These are phyloP conservation scores for Chymomyza costata DNA, from an alignment of 1,140 invertebrate genomes.

Conservation along the genomic window DNA sequence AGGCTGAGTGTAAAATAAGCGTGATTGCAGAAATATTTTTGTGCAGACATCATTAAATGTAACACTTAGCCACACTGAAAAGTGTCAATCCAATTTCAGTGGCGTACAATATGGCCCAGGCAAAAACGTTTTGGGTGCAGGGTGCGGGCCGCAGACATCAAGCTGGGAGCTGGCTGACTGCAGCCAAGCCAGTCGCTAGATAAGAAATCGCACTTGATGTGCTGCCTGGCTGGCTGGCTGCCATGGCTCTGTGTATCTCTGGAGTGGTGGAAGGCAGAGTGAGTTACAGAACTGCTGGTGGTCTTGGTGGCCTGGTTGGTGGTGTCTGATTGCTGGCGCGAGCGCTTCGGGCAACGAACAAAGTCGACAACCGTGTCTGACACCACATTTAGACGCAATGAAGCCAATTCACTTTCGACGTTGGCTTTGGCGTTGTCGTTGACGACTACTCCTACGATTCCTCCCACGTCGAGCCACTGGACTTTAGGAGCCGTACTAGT, in stretches of 20 bases:
- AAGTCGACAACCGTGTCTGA: slow-evolving; percentile 29
- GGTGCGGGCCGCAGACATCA: no score
- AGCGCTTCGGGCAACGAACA: slow-evolving; percentile 3
- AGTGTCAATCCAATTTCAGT: slow-evolving; percentile 52
- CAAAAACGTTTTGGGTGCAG: background rate
- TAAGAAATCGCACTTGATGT: slow-evolving; percentile 24
- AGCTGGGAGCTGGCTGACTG: no score
- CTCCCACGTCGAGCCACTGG: background rate
- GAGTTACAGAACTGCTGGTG: slow-evolving; percentile 5
- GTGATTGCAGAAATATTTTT: slow-evolving; percentile 49
- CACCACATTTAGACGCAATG: slow-evolving; percentile 68
- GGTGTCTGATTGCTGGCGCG: no score
- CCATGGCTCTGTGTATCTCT: no score
- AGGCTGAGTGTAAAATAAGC: slow-evolving; percentile 24
- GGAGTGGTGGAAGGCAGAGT: background rate
- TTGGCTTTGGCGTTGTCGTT: background rate
- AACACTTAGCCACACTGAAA: slow-evolving; percentile 39
- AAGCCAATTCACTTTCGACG: slow-evolving; percentile 54
- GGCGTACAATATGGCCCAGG: background rate
- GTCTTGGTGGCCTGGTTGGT: slow-evolving; percentile 1
- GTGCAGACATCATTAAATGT: slow-evolving; percentile 64
- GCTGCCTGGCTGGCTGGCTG: background rate
- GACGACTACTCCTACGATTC: background rate
- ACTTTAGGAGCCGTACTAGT: slow-evolving; percentile 1
- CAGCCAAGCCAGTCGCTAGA: slow-evolving; percentile 19